phyloP scores from a whole-genome alignment of 2,797 vertebrate genomes.

The Oreortyx pictus region DNA sequence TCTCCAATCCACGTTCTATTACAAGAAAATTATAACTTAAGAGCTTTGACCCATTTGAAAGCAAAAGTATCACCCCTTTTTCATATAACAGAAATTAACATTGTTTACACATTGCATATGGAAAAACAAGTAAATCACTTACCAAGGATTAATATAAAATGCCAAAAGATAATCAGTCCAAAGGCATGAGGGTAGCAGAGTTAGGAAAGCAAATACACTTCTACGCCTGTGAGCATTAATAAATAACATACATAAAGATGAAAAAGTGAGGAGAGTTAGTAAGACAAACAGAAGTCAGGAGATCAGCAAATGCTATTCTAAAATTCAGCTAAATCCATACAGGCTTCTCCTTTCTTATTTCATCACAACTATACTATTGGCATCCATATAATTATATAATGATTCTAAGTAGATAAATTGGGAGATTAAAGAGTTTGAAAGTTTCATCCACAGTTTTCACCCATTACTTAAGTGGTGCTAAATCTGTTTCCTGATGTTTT shows the following conservation, averaged over 20 bases:
- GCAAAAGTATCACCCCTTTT: constrained; percentile 26
- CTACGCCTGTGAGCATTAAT: constrained; percentile 94
- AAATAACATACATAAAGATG: constrained; percentile 82
- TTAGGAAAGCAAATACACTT: constrained; percentile 99
- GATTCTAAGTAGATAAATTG: neutral
- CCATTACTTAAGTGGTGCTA: neutral
- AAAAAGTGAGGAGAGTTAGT: constrained; percentile 80
- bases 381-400: neutral
- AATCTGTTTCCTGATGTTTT: neutral
- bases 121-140: constrained; percentile 84
- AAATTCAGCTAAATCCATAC: constrained; percentile 41
- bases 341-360: neutral
- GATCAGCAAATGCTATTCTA: constrained; percentile 61
- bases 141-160: constrained; percentile 99
- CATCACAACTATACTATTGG: neutral
- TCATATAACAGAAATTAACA: constrained; percentile 51
- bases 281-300: constrained; percentile 76
- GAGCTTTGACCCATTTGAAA: constrained; percentile 19
- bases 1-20: neutral
- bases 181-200: constrained; percentile 99
- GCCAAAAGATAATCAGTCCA: constrained; percentile 99
- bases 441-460: neutral
- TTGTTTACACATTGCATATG: constrained; percentile 60
- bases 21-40: neutral
- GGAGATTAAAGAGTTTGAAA: neutral